A percentile compares a stretch with the other conserved stretches of the same genome.
Conservation (phyloP, 2,113 vertebrate species). For the Copsychus sechellarum region DNA sequence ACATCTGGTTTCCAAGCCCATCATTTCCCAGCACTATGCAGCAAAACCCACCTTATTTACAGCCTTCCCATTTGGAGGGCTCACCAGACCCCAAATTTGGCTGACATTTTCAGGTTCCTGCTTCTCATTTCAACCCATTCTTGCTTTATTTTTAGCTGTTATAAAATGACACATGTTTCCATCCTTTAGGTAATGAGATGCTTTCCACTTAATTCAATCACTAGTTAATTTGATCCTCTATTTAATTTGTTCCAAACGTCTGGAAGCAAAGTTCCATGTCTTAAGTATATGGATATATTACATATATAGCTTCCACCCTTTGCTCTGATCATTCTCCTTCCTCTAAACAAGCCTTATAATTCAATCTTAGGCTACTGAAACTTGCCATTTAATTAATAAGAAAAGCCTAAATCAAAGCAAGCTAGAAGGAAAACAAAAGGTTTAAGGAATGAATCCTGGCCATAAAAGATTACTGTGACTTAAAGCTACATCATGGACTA, state of each 20-base stretch:
- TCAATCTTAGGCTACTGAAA: conserved; percentile 40
- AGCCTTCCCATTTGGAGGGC: neutral
- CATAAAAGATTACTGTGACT: neutral
- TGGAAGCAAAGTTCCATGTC: conserved; percentile 39
- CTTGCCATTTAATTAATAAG: conserved; percentile 60
- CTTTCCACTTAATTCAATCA: conserved; percentile 69
- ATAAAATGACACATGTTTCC: conserved; percentile 66
- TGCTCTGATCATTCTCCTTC: conserved; percentile 39
- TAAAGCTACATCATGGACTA: neutral
- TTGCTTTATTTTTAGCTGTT: conserved; percentile 69
- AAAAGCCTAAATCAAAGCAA: neutral
- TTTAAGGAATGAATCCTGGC: neutral
- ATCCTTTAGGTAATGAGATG: conserved; percentile 68
- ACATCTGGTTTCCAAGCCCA: conserved; percentile 21
- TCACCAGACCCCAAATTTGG: conserved; percentile 19
- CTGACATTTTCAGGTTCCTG: conserved; percentile 54
- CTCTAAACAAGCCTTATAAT: conserved; percentile 50
- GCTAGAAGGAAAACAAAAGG: neutral
- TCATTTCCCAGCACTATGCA: neutral
- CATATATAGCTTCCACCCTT: neutral
- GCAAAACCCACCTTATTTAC: conserved; percentile 43
- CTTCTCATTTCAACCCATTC: conserved; percentile 62
- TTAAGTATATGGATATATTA: conserved; percentile 44
- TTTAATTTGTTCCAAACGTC: conserved; percentile 69
- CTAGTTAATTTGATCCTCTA: conserved; percentile 65